Base-by-base conservation (phyloP, 2,113 vertebrate genomes). In the Ramphastos sulfuratus region DNA sequence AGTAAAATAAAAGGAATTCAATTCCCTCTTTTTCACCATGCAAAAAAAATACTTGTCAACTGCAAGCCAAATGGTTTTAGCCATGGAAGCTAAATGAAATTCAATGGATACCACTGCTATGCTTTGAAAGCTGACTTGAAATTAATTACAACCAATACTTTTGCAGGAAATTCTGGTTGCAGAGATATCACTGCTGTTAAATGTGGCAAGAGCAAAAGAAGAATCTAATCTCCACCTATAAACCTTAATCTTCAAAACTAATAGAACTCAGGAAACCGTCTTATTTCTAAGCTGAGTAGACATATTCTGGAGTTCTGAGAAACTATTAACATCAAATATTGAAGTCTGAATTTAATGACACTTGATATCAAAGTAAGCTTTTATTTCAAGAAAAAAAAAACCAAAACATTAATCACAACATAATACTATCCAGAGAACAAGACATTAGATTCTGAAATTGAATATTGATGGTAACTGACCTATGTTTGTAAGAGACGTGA, bases 401-500 rank as follows among this genome's bases (percentile, higher is more conserved):
- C 37, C 7, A 35, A 59, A 35, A 7, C 7, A 54, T 10, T 10
- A 15, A 30, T 6, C 5, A 3, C 63, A 50, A 50, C 0, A 10
- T 15, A 73, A 19, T 10, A 55, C 9, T 18, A 72, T 12, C 16
- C 46, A 71, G 37, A 71, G 33, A 67, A 67, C 11, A 60, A 74
- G 4, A 14, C 39, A 80, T 74, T 81, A 64, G 19, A 56, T 48
- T 86, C 37, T 82, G 67, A 91, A 87, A 75, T 3, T 15, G 31
- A 86, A 56, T 9, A 74, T 28, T 58, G 54, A 87, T 56, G 81
- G 72, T 93, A 94, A 97, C 97, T 96, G 77, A 99, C 99, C 99
- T 98, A 92, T 99, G 99, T 96, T 99, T 99, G 87, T 98, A 99
- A 81, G 99, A 99, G 74, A 99, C 99, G 33, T 99, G 99, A 69